Conservation (phyloP, 2,797 vertebrate genomes). For the Malacoraja senta region DNA sequence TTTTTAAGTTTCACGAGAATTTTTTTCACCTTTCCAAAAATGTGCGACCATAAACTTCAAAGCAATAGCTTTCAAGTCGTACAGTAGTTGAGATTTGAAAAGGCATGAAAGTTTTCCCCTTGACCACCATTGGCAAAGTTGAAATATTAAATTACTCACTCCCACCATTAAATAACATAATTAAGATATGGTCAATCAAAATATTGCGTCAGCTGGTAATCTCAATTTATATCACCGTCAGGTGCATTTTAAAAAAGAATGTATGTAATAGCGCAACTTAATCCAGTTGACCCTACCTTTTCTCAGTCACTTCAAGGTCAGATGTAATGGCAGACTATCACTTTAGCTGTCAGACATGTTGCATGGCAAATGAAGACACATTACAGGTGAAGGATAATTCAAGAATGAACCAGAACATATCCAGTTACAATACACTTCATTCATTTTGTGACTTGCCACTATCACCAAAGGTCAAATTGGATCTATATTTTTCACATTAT, state of each 20-base stretch:
- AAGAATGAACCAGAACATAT: neutral
- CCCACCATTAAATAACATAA: neutral
- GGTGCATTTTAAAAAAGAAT: neutral
- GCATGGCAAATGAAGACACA: neutral
- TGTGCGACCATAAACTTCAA: neutral
- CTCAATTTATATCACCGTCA: neutral
- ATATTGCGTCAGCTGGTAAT: neutral
- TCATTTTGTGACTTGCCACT: neutral
- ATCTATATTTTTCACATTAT: neutral
- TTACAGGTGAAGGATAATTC: neutral
- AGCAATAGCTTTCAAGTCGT: neutral
- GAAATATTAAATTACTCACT: neutral
- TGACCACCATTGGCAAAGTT: neutral
- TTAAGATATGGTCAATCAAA: neutral
- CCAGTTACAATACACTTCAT: neutral
- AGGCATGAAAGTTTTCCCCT: neutral
- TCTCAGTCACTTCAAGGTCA: constrained; percentile 21
- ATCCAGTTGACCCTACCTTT: neutral
- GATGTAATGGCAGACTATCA: neutral
- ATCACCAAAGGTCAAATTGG: neutral
- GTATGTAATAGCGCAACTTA: neutral
- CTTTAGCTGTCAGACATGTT: neutral
- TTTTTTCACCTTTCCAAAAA: neutral
- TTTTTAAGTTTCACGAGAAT: neutral
- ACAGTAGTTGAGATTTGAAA: neutral